A percentile compares a stretch with the other conserved stretches of the same genome.
Conservation (phyloP, 2,797 vertebrate genomes). For the Rhodeus uyekii region DNA sequence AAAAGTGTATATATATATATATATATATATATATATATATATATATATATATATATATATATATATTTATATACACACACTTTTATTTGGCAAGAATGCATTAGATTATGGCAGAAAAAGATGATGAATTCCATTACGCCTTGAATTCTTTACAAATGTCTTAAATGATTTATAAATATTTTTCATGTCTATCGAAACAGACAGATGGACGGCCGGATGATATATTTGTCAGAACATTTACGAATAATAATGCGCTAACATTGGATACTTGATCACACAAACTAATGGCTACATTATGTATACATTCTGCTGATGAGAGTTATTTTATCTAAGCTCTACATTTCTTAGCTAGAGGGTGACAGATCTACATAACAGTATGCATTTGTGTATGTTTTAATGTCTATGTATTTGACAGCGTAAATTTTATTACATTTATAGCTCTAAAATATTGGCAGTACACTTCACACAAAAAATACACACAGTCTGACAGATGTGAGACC, state of each 20-base stretch:
- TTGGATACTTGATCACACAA: background rate
- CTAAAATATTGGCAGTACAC: background rate
- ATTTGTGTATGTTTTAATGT: background rate
- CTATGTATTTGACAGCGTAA: background rate
- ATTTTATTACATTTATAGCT: constrained; percentile 34
- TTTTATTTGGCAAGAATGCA: no score
- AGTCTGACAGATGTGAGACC: constrained; percentile 7
- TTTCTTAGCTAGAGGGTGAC: background rate
- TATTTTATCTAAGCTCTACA: background rate
- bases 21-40: no score
- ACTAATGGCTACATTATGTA: background rate
- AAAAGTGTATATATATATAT: no score
- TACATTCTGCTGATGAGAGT: background rate
- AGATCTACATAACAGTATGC: background rate
- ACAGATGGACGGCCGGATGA: no score
- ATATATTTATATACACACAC: no score
- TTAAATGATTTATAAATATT: no score
- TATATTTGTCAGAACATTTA: background rate
- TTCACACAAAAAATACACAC: constrained; percentile 1
- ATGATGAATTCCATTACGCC: no score
- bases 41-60: no score
- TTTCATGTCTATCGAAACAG: no score
- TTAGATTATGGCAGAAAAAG: no score
- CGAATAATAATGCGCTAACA: background rate
- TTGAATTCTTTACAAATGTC: no score